These are phyloP conservation scores for Albula goreensis DNA, from an alignment of 2,113 vertebrate species.

Conservation along the genomic window DNA sequence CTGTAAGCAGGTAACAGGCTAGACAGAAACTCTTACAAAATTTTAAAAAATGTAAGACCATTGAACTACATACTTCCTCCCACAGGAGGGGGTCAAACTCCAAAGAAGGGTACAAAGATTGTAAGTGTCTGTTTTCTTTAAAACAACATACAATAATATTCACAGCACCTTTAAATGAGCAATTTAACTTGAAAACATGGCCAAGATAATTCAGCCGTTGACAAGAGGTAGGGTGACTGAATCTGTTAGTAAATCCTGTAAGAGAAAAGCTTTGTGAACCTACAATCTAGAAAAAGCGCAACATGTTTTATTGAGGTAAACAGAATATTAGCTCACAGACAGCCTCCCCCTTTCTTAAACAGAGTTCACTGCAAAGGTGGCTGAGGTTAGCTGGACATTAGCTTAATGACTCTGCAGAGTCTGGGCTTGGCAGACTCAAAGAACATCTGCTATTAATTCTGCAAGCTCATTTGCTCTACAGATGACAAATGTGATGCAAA, in stretches of 20 bases:
- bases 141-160: not conserved
- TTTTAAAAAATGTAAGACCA: no score
- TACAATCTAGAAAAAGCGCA: not conserved
- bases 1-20: no score
- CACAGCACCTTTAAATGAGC: not conserved
- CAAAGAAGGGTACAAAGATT: no score
- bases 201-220: no score
- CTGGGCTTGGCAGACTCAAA: slow-evolving; percentile 9
- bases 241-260: no score
- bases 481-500: slow-evolving; percentile 11
- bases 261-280: no score
- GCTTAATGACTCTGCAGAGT: slow-evolving; percentile 3
- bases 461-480: not conserved
- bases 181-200: not conserved
- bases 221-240: no score
- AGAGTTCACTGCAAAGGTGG: not conserved
- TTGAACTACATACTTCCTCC: no score
- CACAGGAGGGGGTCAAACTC: no score
- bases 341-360: not conserved
- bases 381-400: slow-evolving; percentile 16
- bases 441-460: slow-evolving; percentile 4
- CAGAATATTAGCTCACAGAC: not conserved
- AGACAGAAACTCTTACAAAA: no score
- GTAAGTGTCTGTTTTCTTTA: no score
- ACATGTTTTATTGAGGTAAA: not conserved